Conservation (phyloP, 2,797 vertebrate species). For the Brachymystax lenok region DNA sequence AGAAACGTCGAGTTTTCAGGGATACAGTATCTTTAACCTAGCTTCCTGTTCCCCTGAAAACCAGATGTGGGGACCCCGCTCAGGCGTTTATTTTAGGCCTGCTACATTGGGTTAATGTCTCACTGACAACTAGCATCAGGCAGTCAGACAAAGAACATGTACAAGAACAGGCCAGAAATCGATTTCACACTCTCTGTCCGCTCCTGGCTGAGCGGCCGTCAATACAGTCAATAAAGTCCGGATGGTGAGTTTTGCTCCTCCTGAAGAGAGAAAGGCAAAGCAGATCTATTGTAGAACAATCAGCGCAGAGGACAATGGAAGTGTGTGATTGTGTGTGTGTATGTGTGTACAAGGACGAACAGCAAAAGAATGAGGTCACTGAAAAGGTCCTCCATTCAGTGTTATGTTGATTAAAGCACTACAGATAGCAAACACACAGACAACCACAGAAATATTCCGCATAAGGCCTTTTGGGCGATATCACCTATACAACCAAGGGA, state of each 20-base stretch:
- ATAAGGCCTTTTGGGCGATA: constrained; percentile 48
- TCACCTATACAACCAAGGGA: constrained; percentile 38
- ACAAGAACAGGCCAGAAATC: constrained; percentile 65
- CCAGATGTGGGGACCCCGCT: no score
- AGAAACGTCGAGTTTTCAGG: background rate
- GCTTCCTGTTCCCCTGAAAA: no score
- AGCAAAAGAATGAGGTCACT: constrained; percentile 25
- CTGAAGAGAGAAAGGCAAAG: constrained; percentile 55
- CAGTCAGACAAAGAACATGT: constrained; percentile 29
- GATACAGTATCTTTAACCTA: background rate
- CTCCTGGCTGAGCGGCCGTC: constrained; percentile 65
- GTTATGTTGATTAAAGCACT: constrained; percentile 60
- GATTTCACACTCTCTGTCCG: constrained; percentile 71
- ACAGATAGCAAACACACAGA: constrained; percentile 37
- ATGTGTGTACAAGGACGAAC: no score
- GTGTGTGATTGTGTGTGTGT: background rate
- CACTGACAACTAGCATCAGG: no score
- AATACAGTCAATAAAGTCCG: constrained; percentile 76
- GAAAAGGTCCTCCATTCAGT: constrained; percentile 49
- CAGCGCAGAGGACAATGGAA: constrained; percentile 65
- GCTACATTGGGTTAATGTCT: no score
- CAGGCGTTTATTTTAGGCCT: no score
- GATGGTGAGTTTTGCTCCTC: constrained; percentile 74
- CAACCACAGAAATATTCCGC: constrained; percentile 45
- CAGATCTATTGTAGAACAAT: constrained; percentile 71